Evolutionary conservation across 2,797 vertebrate species (phyloP), one percentile per base, ranked within the genome.

Genomic region (Chloroceryle amazona): DNA sequence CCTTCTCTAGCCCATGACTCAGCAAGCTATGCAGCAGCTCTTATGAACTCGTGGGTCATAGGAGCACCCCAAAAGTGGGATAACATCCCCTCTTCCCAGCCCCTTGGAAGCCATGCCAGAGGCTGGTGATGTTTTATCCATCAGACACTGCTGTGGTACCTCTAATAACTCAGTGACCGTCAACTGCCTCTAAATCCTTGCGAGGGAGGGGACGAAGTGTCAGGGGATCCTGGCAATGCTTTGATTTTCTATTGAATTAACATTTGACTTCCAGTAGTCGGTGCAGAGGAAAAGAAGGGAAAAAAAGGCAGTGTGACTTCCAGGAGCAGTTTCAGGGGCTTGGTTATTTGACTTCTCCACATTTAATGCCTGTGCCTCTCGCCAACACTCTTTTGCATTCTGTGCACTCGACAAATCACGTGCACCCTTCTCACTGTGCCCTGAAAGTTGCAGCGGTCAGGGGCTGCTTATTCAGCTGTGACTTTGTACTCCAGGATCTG

Each of bases 331-430:
- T 72, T 22, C 10, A 4, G 73, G 66, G n/a, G 14, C 58, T 81
- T 4, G 2, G 13, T 31, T 20, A 29, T 63, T 86, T 91, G 61
- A 47, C 61, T 86, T 76, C 37, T 51, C 31, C 5, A 1, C 0
- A 0, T 54, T 65, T 35, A 61, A 49, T 7, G 33, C 41, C 72
- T 0, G 0, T 47, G 63, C 33, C 42, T 70, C 74, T 71, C 8
- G 8, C 22, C 90, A 84, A 58, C 54, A 13, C 47, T 29, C 5
- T 21, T 92, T 73, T 87, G 71, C 81, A 93, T 91, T 89, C 83
- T 52, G 49, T 22, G 31, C 39, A 10, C 67, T 88, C 23, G 3
- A n/a, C 47, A 61, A 33, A 68, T 5, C 17, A 35, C 0, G 1
- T 1, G 15, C 31, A 14, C 9, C 1, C 26, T 33, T 41, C 60